These are phyloP conservation scores for Ailurus styani DNA, from an alignment of 2,113 vertebrate genomes.

Conservation along the genomic window DNA sequence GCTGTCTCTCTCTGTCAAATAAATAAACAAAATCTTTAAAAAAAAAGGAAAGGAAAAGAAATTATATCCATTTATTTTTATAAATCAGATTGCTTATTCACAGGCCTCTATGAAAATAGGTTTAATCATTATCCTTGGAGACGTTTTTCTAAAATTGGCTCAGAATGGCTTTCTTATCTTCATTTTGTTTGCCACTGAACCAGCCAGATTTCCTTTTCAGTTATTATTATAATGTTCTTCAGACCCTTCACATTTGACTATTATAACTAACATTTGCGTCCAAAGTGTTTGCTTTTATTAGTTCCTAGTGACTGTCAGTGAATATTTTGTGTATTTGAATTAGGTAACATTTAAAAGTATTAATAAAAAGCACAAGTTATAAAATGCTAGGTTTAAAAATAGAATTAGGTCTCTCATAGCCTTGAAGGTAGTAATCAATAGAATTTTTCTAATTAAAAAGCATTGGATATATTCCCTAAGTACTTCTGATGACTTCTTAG, in stretches of 20 bases:
- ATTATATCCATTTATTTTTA: slow-evolving; percentile 11
- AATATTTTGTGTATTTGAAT: slow-evolving; percentile 19
- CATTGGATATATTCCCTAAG: neutral
- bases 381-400: slow-evolving; percentile 33
- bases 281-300: slow-evolving; percentile 23
- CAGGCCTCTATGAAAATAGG: neutral
- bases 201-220: neutral
- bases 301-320: neutral
- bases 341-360: slow-evolving; percentile 30
- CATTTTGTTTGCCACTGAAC: neutral
- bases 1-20: too few relatives aligned
- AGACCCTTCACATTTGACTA: slow-evolving; percentile 29
- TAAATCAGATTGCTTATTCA: neutral
- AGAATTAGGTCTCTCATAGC: neutral
- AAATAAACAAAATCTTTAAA: too few relatives aligned
- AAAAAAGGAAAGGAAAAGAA: neutral
- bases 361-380: neutral
- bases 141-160: slow-evolving; percentile 33
- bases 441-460: slow-evolving; percentile 2
- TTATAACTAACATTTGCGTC: slow-evolving; percentile 8
- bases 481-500: neutral
- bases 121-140: slow-evolving; percentile 9
- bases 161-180: neutral
- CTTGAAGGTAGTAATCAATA: neutral
- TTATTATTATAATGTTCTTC: neutral